A percentile compares a stretch with the other conserved stretches of the same genome.
These are phyloP conservation scores for Aplysina aerophoba DNA, from an alignment of 37 sponge, comb jelly and placozoan species.

Conservation along the genomic window DNA sequence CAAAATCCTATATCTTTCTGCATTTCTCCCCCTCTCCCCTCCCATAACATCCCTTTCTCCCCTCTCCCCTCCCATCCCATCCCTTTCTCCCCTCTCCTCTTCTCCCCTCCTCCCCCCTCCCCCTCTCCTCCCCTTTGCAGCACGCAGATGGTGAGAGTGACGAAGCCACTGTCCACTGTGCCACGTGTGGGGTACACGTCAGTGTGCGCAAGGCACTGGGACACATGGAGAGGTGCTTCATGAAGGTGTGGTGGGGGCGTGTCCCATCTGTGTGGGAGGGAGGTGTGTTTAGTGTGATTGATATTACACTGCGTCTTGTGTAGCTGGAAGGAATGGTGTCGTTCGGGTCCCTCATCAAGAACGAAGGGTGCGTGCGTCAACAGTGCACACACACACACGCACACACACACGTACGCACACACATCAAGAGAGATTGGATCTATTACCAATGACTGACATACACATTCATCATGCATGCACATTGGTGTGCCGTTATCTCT, in stretches of 20 bases:
- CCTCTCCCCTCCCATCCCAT: no score
- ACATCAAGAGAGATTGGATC: no score
- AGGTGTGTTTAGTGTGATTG: neutral
- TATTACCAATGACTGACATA: no score
- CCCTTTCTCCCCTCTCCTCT: neutral
- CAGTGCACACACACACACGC: no score
- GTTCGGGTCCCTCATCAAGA: slow-evolving; percentile 73
- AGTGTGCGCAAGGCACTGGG: slow-evolving; percentile 76
- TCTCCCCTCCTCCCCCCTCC: neutral
- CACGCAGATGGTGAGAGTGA: slow-evolving; percentile 52
- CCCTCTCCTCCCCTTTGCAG: neutral
- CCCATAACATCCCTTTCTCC: neutral
- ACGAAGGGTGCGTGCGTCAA: slow-evolving; percentile 64
- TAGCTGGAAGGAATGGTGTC: slow-evolving; percentile 84
- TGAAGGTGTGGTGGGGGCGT: slow-evolving; percentile 62
- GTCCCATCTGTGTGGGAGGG: no score
- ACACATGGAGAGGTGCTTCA: slow-evolving; percentile 97
- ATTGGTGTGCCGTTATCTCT: no score
- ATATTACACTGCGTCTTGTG: neutral
- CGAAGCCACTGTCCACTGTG: slow-evolving; percentile 90
- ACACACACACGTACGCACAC: no score
- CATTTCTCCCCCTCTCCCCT: no score
- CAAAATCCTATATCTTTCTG: no score
- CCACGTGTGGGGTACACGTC: slow-evolving; percentile 84
- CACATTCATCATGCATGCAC: no score